Conservation (phyloP, 1,140 invertebrate genomes). For the Pomphorhynchus laevis region DNA sequence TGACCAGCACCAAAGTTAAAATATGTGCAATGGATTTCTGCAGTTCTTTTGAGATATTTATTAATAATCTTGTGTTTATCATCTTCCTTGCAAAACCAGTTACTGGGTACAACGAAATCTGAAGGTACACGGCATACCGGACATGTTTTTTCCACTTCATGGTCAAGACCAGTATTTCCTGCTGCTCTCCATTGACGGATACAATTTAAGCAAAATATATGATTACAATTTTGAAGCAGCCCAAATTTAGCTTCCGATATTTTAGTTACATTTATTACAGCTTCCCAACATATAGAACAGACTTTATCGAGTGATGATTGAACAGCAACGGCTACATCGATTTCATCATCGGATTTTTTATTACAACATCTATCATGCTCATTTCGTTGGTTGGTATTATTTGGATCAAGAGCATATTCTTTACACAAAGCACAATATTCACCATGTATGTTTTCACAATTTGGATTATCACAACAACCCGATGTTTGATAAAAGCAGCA, state of each 20-base stretch:
- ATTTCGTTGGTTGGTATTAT: no score
- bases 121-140: constrained; percentile 46
- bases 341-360: constrained; percentile 37
- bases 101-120: constrained; percentile 50
- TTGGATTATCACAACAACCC: no score
- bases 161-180: constrained; percentile 2
- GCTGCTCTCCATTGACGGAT: constrained; percentile 48
- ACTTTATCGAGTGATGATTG: constrained; percentile 39
- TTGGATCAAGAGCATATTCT: no score
- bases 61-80: constrained; percentile 45
- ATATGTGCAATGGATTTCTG: constrained; percentile 59
- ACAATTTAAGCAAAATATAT: constrained; percentile 48
- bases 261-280: constrained; percentile 33
- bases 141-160: constrained; percentile 21
- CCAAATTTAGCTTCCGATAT: constrained; percentile 35
- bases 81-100: constrained; percentile 46
- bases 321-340: constrained; percentile 50
- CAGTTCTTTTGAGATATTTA: constrained; percentile 31
- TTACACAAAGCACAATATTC: no score
- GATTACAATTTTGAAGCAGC: constrained; percentile 48
- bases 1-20: constrained; percentile 39
- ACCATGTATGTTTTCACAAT: no score
- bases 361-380: no score
- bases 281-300: constrained; percentile 54
- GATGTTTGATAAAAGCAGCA: no score